phyloP scores from a whole-genome alignment of 2,888 invertebrate genomes.

The Nycteola revayana region DNA sequence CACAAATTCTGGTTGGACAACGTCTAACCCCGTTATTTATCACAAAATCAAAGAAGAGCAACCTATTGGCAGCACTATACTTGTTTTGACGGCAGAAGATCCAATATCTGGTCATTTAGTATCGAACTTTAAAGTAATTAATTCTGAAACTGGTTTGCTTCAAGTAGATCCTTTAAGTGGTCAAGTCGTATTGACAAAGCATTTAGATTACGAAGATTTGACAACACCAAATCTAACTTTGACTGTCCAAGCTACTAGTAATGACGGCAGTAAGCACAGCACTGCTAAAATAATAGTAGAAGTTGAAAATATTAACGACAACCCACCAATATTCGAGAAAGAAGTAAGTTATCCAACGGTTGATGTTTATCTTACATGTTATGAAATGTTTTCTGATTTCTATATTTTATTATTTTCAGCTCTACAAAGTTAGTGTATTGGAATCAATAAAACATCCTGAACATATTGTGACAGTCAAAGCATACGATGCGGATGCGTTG shows the following conservation, averaged over 20 bases:
- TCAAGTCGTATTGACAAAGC: slow-evolving; percentile 86
- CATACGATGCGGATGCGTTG: slow-evolving; percentile 86
- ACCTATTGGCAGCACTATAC: slow-evolving; percentile 86
- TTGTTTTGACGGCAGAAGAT: slow-evolving; percentile 87
- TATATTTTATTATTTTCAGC: too few species aligned
- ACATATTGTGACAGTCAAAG: slow-evolving; percentile 85
- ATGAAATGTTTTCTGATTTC: too few species aligned
- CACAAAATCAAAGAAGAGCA: slow-evolving; percentile 88
- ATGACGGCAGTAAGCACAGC: slow-evolving; percentile 80
- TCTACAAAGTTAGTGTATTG: slow-evolving; percentile 86
- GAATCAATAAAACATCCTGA: slow-evolving; percentile 87
- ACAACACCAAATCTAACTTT: slow-evolving; percentile 80
- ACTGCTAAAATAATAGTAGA: slow-evolving; percentile 86
- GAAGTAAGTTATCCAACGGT: slow-evolving; percentile 56
- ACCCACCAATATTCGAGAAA: slow-evolving; percentile 87
- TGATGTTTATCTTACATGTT: too few species aligned
- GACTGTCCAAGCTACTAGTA: slow-evolving; percentile 80
- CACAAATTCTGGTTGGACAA: slow-evolving; percentile 87
- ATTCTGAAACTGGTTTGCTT: slow-evolving; percentile 78
- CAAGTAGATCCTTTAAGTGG: slow-evolving; percentile 86
- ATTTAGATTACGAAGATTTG: slow-evolving; percentile 90
- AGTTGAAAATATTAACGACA: slow-evolving; percentile 90
- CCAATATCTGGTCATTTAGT: slow-evolving; percentile 84
- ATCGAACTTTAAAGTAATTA: slow-evolving; percentile 81
- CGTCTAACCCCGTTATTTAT: slow-evolving; percentile 85